phyloP scores from a whole-genome alignment of 2,113 vertebrate genomes.

The Octodon degus region DNA sequence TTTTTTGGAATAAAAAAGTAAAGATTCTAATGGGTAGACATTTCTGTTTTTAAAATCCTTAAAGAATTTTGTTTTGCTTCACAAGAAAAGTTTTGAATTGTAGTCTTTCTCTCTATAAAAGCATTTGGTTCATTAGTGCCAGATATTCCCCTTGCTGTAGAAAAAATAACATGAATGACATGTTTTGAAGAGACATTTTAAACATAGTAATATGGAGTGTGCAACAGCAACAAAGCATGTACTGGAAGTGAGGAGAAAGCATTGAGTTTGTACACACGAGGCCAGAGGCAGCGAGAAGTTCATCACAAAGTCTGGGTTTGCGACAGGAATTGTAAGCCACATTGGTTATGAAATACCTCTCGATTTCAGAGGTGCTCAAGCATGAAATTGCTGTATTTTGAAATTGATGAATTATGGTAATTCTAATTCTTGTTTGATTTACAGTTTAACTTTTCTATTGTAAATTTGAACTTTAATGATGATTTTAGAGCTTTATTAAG shows the following conservation, averaged over 20 bases:
- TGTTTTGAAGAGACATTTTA: background rate
- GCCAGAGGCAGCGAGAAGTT: background rate
- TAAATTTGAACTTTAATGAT: background rate
- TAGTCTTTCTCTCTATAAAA: background rate
- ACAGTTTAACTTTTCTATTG: background rate
- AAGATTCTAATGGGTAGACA: background rate
- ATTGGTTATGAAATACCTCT: background rate
- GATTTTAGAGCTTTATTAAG: background rate
- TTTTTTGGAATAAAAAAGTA: conserved; percentile 26
- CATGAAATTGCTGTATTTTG: background rate
- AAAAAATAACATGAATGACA: background rate
- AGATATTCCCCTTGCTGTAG: background rate
- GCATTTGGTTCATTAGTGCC: background rate
- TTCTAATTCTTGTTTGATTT: background rate
- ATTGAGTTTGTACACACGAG: background rate
- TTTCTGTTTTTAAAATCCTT: background rate
- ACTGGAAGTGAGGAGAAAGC: background rate
- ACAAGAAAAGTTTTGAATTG: conserved; percentile 7
- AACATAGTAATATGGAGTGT: background rate
- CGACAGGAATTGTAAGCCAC: background rate
- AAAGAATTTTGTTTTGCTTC: background rate
- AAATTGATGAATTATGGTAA: background rate
- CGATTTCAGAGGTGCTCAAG: background rate
- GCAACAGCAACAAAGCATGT: background rate
- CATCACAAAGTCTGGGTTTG: background rate